Evolutionary conservation across 2,888 invertebrate species (phyloP).

Genomic region (Pterobdella sp.): DNA sequence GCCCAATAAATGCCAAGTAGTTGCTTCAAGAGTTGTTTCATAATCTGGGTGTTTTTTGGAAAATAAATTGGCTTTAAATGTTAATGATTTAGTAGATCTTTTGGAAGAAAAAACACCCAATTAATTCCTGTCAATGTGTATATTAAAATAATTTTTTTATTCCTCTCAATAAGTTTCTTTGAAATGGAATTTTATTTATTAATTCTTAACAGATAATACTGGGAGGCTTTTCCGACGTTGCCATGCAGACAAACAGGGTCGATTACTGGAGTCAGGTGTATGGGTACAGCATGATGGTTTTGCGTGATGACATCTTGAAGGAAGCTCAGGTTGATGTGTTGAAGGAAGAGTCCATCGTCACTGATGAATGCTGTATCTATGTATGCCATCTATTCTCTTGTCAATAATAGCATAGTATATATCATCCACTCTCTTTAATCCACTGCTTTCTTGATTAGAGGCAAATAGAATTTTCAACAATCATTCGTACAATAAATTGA

Average conservation of each 20-base stretch:
- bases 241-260: conserved; percentile 57
- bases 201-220: not conserved
- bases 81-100: too few relatives aligned
- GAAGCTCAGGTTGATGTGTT: conserved; percentile 68
- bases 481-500: too few relatives aligned
- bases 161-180: too few relatives aligned
- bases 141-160: not conserved
- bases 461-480: too few relatives aligned
- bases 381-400: conserved; percentile 37
- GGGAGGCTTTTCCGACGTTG: conserved; percentile 41
- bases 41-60: not conserved
- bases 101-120: too few relatives aligned
- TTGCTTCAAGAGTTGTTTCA: not conserved
- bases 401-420: not conserved
- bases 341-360: conserved; percentile 61
- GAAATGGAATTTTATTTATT: too few relatives aligned
- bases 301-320: conserved; percentile 72
- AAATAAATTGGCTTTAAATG: too few relatives aligned
- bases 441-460: too few relatives aligned
- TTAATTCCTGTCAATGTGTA: too few relatives aligned
- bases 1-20: conserved; percentile 35
- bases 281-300: conserved; percentile 83
- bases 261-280: conserved; percentile 87
- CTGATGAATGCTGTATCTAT: conserved; percentile 58
- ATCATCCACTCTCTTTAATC: not conserved